phyloP scores from a whole-genome alignment of 2,113 vertebrate genomes.

The Mormyrus iriodes region DNA sequence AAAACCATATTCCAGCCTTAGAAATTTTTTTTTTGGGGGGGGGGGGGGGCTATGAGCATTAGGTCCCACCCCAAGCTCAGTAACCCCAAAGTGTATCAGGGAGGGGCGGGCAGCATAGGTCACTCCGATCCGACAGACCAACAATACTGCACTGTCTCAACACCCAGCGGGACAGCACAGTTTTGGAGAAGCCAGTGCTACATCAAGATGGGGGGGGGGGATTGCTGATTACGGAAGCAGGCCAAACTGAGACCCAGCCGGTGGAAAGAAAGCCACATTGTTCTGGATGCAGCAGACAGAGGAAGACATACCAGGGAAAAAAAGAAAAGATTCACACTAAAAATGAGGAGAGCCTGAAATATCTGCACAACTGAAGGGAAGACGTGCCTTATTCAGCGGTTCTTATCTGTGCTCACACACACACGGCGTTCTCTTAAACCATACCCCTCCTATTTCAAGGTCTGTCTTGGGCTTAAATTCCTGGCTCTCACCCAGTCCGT shows the following conservation, averaged over 20 bases:
- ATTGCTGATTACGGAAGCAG: neutral
- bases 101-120: neutral
- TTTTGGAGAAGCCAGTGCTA: neutral
- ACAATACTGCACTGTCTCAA: constrained; percentile 12
- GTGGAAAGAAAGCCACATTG: neutral
- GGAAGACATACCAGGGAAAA: neutral
- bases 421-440: neutral
- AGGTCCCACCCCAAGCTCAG: neutral
- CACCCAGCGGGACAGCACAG: neutral
- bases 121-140: neutral
- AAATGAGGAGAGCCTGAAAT: too few relatives aligned
- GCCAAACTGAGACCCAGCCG: neutral
- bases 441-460: neutral
- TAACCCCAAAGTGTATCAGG: neutral
- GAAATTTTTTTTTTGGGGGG: too few relatives aligned
- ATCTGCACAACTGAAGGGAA: neutral
- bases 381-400: neutral
- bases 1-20: neutral
- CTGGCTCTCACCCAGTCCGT: neutral
- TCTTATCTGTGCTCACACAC: neutral
- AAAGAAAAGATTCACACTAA: neutral
- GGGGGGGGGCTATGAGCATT: neutral
- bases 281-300: neutral
- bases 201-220: neutral
- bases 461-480: neutral